phyloP scores from a whole-genome alignment of 92 coral and sea anemone species.

The Ricordea florida region DNA sequence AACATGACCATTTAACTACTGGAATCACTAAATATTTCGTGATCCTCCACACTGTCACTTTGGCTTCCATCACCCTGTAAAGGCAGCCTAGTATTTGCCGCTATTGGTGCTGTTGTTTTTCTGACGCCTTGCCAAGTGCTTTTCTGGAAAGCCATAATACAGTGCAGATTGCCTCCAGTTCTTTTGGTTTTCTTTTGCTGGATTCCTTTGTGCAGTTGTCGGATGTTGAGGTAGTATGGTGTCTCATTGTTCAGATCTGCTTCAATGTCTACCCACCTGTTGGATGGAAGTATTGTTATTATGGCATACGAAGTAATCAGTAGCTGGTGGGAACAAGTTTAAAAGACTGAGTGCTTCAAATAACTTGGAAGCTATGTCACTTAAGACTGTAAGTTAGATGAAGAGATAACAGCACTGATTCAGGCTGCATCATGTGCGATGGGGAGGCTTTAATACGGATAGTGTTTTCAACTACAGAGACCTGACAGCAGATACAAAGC shows the following conservation, averaged over 20 bases:
- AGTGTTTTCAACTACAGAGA: too few relatives aligned
- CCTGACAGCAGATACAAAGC: too few relatives aligned
- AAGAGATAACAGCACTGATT: too few relatives aligned
- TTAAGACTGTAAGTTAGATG: too few relatives aligned
- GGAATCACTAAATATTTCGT: not conserved
- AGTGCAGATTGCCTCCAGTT: slow-evolving; percentile 76
- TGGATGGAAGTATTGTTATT: not conserved
- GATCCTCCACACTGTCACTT: not conserved
- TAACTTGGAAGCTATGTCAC: too few relatives aligned
- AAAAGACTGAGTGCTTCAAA: too few relatives aligned
- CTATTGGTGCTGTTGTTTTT: not conserved
- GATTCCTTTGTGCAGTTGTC: slow-evolving; percentile 75
- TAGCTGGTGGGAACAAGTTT: too few relatives aligned
- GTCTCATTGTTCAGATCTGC: slow-evolving; percentile 78
- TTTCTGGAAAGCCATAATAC: slow-evolving; percentile 79
- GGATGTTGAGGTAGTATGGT: slow-evolving; percentile 73
- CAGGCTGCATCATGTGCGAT: too few relatives aligned
- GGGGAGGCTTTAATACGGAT: too few relatives aligned
- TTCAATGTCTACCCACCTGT: slow-evolving; percentile 74
- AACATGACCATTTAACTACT: too few relatives aligned
- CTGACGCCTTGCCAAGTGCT: slow-evolving; percentile 58
- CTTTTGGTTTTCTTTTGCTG: slow-evolving; percentile 71
- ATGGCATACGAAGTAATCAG: not conserved
- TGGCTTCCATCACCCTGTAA: not conserved
- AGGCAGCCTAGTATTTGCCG: not conserved